These are phyloP conservation scores for Cherax destructor DNA, from an alignment of 1,140 invertebrate genomes.

Conservation along the genomic window DNA sequence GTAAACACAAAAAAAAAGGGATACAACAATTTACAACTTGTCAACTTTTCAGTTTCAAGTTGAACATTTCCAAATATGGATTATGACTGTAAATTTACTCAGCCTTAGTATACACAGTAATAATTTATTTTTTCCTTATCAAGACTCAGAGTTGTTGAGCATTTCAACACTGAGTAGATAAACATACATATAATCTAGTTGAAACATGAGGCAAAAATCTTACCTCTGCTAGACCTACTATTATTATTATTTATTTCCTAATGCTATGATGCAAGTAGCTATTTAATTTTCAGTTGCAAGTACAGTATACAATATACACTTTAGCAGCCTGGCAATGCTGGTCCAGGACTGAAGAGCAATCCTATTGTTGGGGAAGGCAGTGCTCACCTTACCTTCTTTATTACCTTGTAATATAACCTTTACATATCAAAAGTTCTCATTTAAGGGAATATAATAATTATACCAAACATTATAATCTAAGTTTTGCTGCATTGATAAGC, in stretches of 20 bases:
- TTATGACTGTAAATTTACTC: conserved; percentile 29
- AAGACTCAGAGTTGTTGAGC: conserved; percentile 61
- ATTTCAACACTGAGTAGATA: conserved; percentile 63
- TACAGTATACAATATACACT: conserved; percentile 60
- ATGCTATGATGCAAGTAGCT: conserved; percentile 66
- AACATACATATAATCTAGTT: conserved; percentile 60
- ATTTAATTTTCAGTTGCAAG: conserved; percentile 64
- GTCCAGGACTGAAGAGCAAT: conserved; percentile 28
- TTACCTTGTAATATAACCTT: background rate
- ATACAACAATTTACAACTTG: conserved; percentile 32
- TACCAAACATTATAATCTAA: background rate
- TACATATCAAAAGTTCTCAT: background rate
- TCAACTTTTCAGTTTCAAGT: conserved; percentile 34
- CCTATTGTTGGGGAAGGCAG: conserved; percentile 27
- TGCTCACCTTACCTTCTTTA: background rate
- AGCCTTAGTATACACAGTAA: conserved; percentile 30
- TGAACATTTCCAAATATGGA: conserved; percentile 32
- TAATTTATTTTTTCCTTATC: conserved; percentile 24
- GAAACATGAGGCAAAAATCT: conserved; percentile 55
- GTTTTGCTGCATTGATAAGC: background rate
- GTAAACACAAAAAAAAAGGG: background rate
- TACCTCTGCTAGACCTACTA: conserved; percentile 56
- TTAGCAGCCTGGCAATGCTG: conserved; percentile 48
- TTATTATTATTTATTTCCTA: conserved; percentile 55
- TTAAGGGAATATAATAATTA: background rate